phyloP scores from a whole-genome alignment of 53 echinoderm and acorn worm species.

The Pentamera pediparva region DNA sequence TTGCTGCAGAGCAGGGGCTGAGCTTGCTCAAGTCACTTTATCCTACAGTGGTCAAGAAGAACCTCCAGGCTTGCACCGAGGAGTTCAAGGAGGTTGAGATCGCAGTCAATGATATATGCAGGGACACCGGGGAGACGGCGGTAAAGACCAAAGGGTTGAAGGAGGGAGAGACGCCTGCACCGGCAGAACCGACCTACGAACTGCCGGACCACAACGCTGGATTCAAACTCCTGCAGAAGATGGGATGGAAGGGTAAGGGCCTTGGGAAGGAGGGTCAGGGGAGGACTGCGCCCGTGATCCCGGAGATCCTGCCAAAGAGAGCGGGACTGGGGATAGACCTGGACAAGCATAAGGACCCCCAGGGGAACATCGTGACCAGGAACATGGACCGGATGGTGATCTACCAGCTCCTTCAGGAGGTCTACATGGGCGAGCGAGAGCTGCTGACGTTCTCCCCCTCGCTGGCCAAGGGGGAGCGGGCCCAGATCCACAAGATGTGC shows the following conservation, averaged over 20 bases:
- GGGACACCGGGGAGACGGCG: background rate
- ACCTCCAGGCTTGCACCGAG: no score
- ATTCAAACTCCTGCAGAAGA: constrained; percentile 3
- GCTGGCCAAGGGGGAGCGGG: background rate
- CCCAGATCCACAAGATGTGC: background rate
- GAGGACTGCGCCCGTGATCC: background rate
- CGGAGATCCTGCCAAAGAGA: background rate
- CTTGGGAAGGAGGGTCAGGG: constrained; percentile 13
- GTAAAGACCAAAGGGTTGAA: no score
- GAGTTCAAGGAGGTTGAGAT: background rate
- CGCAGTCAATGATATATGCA: background rate
- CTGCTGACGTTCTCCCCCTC: constrained; percentile 9
- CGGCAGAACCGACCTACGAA: no score
- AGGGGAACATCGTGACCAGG: background rate
- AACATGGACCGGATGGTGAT: background rate
- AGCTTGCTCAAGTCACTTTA: background rate
- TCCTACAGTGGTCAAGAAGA: no score
- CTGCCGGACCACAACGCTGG: constrained; percentile 10
- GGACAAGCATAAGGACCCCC: background rate
- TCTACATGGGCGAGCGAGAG: constrained; percentile 6
- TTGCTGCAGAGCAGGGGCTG: background rate
- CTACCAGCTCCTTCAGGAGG: background rate
- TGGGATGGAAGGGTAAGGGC: constrained; percentile 21
- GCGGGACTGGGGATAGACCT: constrained; percentile 18
- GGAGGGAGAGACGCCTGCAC: no score